phyloP scores from a whole-genome alignment of 1,140 invertebrate species.

The Diuraphis noxia region DNA sequence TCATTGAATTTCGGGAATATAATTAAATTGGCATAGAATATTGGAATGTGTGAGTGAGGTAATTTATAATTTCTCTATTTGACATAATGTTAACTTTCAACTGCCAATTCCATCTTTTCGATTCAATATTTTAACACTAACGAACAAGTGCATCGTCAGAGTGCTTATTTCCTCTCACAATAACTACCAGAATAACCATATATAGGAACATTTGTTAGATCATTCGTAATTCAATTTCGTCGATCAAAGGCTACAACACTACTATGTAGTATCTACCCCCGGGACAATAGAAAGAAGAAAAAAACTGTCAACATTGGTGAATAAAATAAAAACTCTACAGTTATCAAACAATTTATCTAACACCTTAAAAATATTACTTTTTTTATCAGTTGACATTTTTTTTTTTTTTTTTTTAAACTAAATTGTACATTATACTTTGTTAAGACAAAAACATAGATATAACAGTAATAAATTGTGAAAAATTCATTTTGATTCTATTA shows the following conservation, averaged over 20 bases:
- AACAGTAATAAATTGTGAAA: not conserved
- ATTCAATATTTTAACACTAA: not conserved
- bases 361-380: not conserved
- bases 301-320: not conserved
- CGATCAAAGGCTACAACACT: not conserved
- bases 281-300: not conserved
- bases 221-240: slow-evolving; percentile 28
- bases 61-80: slow-evolving; percentile 2
- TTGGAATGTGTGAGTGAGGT: not conserved
- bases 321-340: not conserved
- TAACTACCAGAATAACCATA: not conserved
- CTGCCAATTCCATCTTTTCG: not conserved
- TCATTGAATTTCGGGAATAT: not conserved
- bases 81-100: not conserved
- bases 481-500: not conserved
- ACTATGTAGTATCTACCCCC: not conserved
- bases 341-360: not conserved
- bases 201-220: slow-evolving; percentile 10
- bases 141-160: not conserved
- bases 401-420: not conserved
- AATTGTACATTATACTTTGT: not conserved
- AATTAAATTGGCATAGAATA: not conserved
- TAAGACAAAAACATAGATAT: not conserved
- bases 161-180: not conserved
- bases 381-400: not conserved